These are phyloP conservation scores for Cephus pulcher DNA, from an alignment of 2,888 invertebrate genomes.

Conservation along the genomic window DNA sequence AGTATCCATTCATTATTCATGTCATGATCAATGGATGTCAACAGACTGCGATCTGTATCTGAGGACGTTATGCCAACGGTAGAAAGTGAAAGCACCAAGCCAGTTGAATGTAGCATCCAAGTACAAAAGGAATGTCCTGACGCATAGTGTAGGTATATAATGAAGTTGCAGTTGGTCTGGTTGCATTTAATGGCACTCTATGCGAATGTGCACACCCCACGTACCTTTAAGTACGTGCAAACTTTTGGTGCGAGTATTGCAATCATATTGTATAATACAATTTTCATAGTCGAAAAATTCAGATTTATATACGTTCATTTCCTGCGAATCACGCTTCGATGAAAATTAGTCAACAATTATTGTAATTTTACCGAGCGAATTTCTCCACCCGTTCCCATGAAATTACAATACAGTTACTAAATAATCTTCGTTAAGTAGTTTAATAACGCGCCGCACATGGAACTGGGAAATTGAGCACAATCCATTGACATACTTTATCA, in stretches of 20 bases:
- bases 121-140: not conserved
- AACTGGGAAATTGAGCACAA: not conserved
- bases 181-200: not conserved
- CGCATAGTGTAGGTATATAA: not conserved
- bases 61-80: conserved; percentile 34
- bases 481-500: not conserved
- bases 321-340: not conserved
- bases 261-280: not conserved
- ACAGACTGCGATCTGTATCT: conserved; percentile 54
- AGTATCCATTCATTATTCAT: conserved; percentile 58
- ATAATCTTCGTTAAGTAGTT: not conserved
- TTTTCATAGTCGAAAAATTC: not conserved
- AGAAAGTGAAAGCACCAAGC: conserved; percentile 36
- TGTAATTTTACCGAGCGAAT: not conserved
- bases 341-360: not conserved
- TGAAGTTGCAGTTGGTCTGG: not conserved
- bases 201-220: not conserved
- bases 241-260: not conserved
- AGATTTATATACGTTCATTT: not conserved
- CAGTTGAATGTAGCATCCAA: conserved; percentile 17
- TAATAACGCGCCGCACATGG: not conserved
- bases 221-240: not conserved
- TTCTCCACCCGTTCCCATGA: not conserved
- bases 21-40: conserved; percentile 58
- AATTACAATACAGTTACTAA: not conserved